Base-by-base conservation (phyloP, 2,113 vertebrate species). In the Clinocottus analis region DNA sequence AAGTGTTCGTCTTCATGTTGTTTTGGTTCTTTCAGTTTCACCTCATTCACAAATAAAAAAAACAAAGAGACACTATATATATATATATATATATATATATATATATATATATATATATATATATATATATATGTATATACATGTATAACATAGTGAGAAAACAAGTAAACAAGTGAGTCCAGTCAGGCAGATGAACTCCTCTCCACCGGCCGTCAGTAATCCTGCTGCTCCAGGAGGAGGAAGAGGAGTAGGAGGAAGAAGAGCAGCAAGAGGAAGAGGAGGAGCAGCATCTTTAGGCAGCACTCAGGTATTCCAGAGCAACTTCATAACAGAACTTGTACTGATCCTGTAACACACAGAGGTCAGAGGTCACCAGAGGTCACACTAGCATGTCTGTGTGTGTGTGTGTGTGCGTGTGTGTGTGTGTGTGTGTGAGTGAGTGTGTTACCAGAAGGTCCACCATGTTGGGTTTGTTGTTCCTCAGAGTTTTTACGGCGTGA, bases 401-500 rank as follows among this genome's bases (percentile, higher is more conserved):
- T 53, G 12, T 53, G 12, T 29, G 13, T 17, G 29, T 21, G 29
- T 60, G 29, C 14, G 49, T 29, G 29, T 53, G 3, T 53, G 7
- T 53, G 19, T n/a, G 49, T 53, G 49, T 55, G 23, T 27, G 23
- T 56, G 53, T 14, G 23, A 27, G 53, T 55, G 11, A 14, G 3
- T 53, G n/a, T 53, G 1, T 51, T 95, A 99, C 98, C 97, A 99
- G 96, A 82, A 99, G 96, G 87, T 99, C 98, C 93, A 99, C 98
- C 98, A 99, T 99, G 95, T 99, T 99, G 69, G 98, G 97, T 89
- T 99, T 99, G 95, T 98, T 99, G 96, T 99, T 99, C 76, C 98
- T 96, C 91, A 99, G 93, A 0, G 97, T 99, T 89, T 99, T 99
- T 76, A 99, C 97, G 2, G 98, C 97, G 19, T 99, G 98, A 90